Conservation (phyloP, 37 sponge, comb jelly and placozoan genomes). For the Bolinopsis microptera region DNA sequence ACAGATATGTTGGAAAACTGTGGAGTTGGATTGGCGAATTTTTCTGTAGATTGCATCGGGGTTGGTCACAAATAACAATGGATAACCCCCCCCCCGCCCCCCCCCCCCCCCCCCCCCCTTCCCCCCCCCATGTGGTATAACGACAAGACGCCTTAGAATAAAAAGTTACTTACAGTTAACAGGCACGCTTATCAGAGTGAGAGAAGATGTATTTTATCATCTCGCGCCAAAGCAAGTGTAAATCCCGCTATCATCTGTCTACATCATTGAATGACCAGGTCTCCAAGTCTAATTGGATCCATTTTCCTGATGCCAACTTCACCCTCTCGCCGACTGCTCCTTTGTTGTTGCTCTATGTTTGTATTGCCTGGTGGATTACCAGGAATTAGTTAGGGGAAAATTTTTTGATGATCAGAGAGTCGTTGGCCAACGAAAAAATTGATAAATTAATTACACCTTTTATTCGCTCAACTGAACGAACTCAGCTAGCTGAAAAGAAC, state of each 20-base stretch:
- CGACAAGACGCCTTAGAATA: too few species aligned
- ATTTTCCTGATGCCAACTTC: neutral
- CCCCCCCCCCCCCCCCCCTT: too few species aligned
- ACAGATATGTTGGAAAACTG: too few species aligned
- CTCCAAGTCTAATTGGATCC: neutral
- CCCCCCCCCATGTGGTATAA: too few species aligned
- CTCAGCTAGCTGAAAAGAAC: too few species aligned
- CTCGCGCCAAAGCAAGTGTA: constrained; percentile 49
- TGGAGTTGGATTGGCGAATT: too few species aligned
- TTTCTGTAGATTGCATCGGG: too few species aligned
- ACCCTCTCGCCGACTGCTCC: neutral
- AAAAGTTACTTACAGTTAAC: constrained; percentile 45
- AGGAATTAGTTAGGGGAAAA: neutral
- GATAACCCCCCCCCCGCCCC: too few species aligned
- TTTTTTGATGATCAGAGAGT: neutral
- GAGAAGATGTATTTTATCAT: neutral
- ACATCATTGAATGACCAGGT: neutral
- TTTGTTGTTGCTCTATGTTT: neutral
- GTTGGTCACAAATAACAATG: too few species aligned
- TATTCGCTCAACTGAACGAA: too few species aligned
- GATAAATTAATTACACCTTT: too few species aligned
- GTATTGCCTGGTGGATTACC: neutral
- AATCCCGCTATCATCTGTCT: constrained; percentile 47
- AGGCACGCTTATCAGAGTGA: neutral
- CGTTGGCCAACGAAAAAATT: too few species aligned